Evolutionary conservation across 2,113 vertebrate species (phyloP).

Genomic region (Cyanoramphus novaezelandiae): DNA sequence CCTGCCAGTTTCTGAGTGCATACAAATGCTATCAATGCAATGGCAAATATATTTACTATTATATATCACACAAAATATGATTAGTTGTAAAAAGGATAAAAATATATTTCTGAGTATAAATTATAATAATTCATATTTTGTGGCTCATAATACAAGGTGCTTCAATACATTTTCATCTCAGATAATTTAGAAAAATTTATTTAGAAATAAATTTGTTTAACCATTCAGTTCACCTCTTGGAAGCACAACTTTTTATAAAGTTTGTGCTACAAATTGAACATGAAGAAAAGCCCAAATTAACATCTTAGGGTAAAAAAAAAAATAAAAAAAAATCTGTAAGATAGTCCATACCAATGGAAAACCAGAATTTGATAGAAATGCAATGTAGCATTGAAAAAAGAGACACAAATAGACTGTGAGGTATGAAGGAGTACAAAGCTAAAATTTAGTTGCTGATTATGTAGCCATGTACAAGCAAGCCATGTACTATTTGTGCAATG

Average conservation of each 20-base stretch:
- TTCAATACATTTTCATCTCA: background rate
- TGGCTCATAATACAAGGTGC: background rate
- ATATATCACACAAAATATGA: background rate
- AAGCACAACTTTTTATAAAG: background rate
- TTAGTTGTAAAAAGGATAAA: background rate
- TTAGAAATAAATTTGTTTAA: background rate
- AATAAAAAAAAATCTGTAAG: background rate
- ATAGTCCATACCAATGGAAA: background rate
- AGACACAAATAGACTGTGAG: background rate
- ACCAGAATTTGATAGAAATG: background rate
- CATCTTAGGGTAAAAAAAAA: background rate
- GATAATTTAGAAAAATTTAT: background rate
- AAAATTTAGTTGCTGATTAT: background rate
- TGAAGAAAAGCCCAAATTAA: background rate
- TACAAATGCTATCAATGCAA: background rate
- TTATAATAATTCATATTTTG: background rate
- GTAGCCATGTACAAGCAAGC: background rate
- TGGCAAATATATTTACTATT: background rate
- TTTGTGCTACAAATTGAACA: background rate
- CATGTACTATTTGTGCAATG: background rate
- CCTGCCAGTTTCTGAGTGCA: background rate
- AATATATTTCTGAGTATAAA: background rate
- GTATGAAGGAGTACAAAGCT: background rate
- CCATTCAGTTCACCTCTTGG: background rate
- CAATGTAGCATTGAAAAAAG: background rate